Evolutionary conservation across 1,140 invertebrate genomes (phyloP).

Genomic region (Acromyrmex echinatior): DNA sequence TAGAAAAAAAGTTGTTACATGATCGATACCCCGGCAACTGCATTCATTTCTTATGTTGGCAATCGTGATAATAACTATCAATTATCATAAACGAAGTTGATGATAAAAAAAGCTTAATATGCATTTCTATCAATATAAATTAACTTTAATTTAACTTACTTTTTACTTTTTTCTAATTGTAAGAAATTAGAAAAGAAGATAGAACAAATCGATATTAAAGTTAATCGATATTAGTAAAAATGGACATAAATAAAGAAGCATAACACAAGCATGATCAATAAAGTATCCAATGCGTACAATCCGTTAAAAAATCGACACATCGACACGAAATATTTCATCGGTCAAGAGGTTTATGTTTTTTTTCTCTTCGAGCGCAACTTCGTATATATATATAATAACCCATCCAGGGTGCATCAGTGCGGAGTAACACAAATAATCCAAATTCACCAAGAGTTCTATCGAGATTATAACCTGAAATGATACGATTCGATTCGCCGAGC

Average conservation of each 20-base stretch:
- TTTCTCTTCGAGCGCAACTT: not conserved
- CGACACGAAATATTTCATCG: not conserved
- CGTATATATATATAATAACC: not conserved
- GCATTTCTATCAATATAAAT: too few species aligned
- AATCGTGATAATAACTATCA: too few species aligned
- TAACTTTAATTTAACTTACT: too few species aligned
- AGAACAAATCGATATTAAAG: too few species aligned
- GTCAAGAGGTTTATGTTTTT: not conserved
- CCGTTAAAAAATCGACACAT: not conserved
- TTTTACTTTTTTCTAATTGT: too few species aligned
- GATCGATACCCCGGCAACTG: too few species aligned
- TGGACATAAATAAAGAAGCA: not conserved
- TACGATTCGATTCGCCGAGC: not conserved
- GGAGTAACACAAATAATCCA: not conserved
- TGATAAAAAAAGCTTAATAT: too few species aligned
- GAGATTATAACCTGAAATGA: not conserved
- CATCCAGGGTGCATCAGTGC: not conserved
- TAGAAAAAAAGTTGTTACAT: too few species aligned
- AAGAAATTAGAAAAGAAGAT: too few species aligned
- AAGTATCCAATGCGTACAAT: not conserved
- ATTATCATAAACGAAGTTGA: too few species aligned
- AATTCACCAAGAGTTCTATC: not conserved
- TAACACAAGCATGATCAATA: not conserved
- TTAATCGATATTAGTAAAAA: too few species aligned
- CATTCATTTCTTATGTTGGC: too few species aligned